These are phyloP conservation scores for Cataglyphis hispanica DNA, from an alignment of 1,140 invertebrate genomes.

Conservation along the genomic window DNA sequence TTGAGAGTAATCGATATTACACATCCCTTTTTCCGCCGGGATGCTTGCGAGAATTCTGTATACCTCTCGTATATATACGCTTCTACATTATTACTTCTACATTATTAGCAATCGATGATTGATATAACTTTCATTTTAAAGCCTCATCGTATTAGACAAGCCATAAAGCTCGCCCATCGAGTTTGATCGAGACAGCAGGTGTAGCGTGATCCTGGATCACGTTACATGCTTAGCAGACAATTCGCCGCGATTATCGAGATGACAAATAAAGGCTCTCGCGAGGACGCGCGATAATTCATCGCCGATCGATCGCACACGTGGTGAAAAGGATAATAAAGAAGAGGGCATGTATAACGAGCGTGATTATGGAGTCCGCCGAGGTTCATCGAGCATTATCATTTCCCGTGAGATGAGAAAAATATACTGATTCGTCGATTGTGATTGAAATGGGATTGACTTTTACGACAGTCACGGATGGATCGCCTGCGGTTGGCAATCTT, in stretches of 20 bases:
- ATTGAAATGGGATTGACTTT: slow-evolving; percentile 41
- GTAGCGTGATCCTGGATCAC: slow-evolving; percentile 70
- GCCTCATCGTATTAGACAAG: not conserved
- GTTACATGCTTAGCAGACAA: slow-evolving; percentile 56
- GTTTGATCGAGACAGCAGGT: slow-evolving; percentile 47
- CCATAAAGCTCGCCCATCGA: slow-evolving; percentile 17
- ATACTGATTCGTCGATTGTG: not conserved
- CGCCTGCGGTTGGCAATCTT: slow-evolving; percentile 20
- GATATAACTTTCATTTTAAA: slow-evolving; percentile 26
- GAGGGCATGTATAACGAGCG: slow-evolving; percentile 60
- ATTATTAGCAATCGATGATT: slow-evolving; percentile 20
- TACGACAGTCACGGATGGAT: slow-evolving; percentile 27
- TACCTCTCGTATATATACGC: not conserved
- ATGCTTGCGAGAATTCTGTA: not conserved
- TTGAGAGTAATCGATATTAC: no score
- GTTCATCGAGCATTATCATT: slow-evolving; percentile 32
- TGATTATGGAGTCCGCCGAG: slow-evolving; percentile 61
- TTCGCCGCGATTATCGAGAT: slow-evolving; percentile 63
- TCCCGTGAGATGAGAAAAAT: not conserved
- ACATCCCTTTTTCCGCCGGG: not conserved
- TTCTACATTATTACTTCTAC: slow-evolving; percentile 17
- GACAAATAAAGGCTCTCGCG: slow-evolving; percentile 72
- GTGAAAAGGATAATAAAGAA: not conserved
- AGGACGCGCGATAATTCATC: slow-evolving; percentile 65
- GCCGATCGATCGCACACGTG: slow-evolving; percentile 46